Evolutionary conservation across 2,113 vertebrate species (phyloP).

Genomic region (Arizona elegans): DNA sequence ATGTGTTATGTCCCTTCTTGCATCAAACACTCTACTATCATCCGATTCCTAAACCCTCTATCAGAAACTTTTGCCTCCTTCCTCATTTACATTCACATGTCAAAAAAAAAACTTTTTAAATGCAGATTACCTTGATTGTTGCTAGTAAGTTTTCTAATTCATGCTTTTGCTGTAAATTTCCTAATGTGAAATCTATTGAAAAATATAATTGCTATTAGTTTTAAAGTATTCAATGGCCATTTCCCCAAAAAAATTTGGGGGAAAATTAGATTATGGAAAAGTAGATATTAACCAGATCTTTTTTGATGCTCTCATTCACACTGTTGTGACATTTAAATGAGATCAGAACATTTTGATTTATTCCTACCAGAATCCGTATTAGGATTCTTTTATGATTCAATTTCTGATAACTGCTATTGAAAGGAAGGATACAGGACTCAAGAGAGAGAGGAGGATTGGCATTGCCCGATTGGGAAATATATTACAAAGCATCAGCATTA

Average conservation of each 20-base stretch:
- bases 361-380: not conserved
- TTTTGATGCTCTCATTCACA: not conserved
- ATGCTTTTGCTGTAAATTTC: not conserved
- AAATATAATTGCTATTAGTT: not conserved
- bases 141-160: not conserved
- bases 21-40: too few species aligned
- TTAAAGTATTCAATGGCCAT: not conserved
- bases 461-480: too few species aligned
- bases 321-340: not conserved
- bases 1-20: too few species aligned
- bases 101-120: not conserved
- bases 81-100: not conserved
- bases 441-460: too few species aligned
- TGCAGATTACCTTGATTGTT: not conserved
- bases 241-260: too few species aligned
- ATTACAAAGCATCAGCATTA: too few species aligned
- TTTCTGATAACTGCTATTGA: not conserved
- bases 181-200: not conserved
- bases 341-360: not conserved
- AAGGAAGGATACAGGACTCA: not conserved
- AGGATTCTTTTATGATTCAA: not conserved
- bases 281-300: not conserved
- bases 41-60: too few species aligned
- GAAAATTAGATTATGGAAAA: not conserved
- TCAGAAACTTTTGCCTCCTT: not conserved